A percentile compares a stretch with the other conserved stretches of the same genome.
These are phyloP conservation scores for Nycticebus coucang DNA, from an alignment of 2,113 vertebrate species.

Conservation along the genomic window DNA sequence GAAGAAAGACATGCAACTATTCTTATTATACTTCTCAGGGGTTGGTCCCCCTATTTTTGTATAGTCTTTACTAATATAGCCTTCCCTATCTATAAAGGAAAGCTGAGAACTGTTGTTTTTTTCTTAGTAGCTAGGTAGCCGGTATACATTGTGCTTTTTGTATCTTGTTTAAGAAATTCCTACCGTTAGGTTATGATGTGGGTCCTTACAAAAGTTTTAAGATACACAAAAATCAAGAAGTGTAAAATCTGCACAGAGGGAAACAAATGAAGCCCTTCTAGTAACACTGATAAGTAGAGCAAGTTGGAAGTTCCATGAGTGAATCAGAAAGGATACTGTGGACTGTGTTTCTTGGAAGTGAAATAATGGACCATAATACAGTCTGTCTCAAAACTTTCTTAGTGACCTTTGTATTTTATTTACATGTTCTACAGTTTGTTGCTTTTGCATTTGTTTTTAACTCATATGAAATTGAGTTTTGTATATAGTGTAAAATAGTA, in stretches of 20 bases:
- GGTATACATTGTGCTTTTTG: not conserved
- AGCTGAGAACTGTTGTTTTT: not conserved
- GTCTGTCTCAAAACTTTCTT: too few relatives aligned
- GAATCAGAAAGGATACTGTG: too few relatives aligned
- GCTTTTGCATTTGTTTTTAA: conserved; percentile 36
- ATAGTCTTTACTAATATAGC: not conserved
- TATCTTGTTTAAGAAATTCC: not conserved
- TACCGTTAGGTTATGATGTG: not conserved
- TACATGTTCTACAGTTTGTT: not conserved
- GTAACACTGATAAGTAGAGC: too few relatives aligned
- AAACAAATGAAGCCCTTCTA: too few relatives aligned
- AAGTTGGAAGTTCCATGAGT: too few relatives aligned
- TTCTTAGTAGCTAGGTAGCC: not conserved
- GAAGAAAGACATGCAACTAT: not conserved
- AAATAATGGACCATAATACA: too few relatives aligned
- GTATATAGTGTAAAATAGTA: not conserved
- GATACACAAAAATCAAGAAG: too few relatives aligned
- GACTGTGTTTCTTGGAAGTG: too few relatives aligned
- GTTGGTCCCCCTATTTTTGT: not conserved
- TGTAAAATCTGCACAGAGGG: too few relatives aligned
- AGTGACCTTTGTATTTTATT: conserved; percentile 8
- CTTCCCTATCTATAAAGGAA: not conserved
- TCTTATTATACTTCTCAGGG: not conserved
- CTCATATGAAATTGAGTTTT: not conserved
- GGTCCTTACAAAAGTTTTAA: too few relatives aligned